These are phyloP conservation scores for Oasisia sp. DNA, from an alignment of 2,888 invertebrate genomes.

Conservation along the genomic window DNA sequence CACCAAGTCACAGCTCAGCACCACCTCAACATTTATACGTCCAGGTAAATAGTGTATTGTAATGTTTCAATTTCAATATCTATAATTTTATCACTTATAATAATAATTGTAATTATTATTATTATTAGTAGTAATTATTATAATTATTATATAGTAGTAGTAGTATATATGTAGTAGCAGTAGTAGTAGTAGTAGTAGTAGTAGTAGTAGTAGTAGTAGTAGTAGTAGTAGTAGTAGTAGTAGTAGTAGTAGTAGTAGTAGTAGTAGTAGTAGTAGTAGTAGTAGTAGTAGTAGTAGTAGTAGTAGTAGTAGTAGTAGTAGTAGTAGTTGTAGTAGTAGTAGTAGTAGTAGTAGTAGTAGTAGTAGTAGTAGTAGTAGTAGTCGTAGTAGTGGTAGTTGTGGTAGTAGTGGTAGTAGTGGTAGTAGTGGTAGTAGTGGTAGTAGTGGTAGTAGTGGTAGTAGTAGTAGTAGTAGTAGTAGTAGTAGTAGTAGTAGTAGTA, in stretches of 20 bases:
- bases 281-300: slow-evolving; percentile 19
- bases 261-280: slow-evolving; percentile 23
- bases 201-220: slow-evolving; percentile 17
- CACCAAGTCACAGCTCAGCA: too few relatives aligned
- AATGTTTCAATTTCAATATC: too few relatives aligned
- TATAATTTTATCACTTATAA: too few relatives aligned
- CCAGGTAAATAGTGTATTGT: too few relatives aligned
- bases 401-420: slow-evolving; percentile 10
- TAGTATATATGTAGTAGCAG: too few relatives aligned
- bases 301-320: slow-evolving; percentile 21
- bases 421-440: slow-evolving; percentile 21
- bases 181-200: slow-evolving; percentile 21
- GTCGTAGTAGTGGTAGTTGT: slow-evolving; percentile 8
- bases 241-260: slow-evolving; percentile 23
- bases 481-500: not conserved
- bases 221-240: slow-evolving; percentile 19
- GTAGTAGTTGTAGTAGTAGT: slow-evolving; percentile 19
- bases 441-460: slow-evolving; percentile 19
- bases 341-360: slow-evolving; percentile 23
- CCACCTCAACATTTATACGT: too few relatives aligned
- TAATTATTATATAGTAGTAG: too few relatives aligned
- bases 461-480: slow-evolving; percentile 19
- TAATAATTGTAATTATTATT: too few relatives aligned
- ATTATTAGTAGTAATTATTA: too few relatives aligned
- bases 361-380: slow-evolving; percentile 21